Percentiles rank a stretch among this genome's conserved stretches.
Evolutionary conservation across 2,113 vertebrate genomes (phyloP).

Genomic region (Salminus brasiliensis): DNA sequence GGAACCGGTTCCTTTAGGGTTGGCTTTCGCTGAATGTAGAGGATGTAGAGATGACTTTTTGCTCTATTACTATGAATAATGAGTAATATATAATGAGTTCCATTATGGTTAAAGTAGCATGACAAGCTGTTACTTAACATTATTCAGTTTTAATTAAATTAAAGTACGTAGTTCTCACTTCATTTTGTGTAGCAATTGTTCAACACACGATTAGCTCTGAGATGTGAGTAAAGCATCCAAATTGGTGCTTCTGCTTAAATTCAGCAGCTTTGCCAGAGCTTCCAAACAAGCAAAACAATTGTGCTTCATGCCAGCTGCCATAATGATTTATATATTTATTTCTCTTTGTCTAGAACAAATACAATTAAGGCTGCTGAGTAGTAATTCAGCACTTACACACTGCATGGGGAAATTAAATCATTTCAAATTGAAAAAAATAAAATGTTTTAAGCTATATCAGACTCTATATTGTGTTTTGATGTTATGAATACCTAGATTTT

Average conservation of each 20-base stretch:
- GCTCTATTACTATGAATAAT: background rate
- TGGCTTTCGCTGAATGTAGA: too few species aligned
- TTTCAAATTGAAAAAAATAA: background rate
- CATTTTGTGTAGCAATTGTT: background rate
- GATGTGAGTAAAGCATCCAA: background rate
- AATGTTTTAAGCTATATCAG: too few species aligned
- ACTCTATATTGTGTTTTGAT: too few species aligned
- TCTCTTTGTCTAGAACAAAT: background rate
- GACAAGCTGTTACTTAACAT: background rate
- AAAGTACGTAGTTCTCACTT: background rate
- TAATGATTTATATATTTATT: background rate
- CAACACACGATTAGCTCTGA: background rate
- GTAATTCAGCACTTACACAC: background rate
- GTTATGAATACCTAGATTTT: too few species aligned
- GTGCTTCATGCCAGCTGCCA: background rate
- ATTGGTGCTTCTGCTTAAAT: background rate
- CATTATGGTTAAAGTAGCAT: background rate
- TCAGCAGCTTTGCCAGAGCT: background rate
- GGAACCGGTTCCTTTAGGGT: too few species aligned
- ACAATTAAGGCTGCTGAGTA: background rate
- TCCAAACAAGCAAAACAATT: slow-evolving; percentile 1
- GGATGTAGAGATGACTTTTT: background rate
- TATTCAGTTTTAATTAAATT: background rate
- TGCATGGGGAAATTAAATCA: background rate
- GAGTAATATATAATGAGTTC: background rate